phyloP scores from a whole-genome alignment of 2,113 vertebrate species.

The Rhabdomys dilectus region DNA sequence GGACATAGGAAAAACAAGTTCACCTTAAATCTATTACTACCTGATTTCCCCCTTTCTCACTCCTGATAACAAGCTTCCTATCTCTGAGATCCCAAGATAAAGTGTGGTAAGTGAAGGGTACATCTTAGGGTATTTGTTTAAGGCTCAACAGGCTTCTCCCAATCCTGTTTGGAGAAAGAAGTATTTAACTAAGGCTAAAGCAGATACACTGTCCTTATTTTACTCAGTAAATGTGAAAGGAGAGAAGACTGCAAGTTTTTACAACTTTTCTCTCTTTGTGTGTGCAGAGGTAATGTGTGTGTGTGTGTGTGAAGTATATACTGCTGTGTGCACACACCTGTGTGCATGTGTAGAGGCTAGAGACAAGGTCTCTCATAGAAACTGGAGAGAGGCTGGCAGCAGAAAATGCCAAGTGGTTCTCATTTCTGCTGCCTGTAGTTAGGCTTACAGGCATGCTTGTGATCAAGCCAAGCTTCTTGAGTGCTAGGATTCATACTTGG shows the following conservation, averaged over 20 bases:
- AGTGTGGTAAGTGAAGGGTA: neutral
- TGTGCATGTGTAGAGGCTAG: neutral
- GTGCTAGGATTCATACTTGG: neutral
- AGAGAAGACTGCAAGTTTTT: constrained; percentile 5
- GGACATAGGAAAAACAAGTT: neutral
- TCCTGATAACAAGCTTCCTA: neutral
- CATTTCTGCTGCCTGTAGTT: neutral
- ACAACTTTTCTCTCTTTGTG: neutral
- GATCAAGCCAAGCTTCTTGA: neutral
- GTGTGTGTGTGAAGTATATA: too few relatives aligned
- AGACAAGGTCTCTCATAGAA: neutral
- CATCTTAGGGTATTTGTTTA: neutral
- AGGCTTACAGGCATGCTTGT: neutral
- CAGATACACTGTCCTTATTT: neutral
- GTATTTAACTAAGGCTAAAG: neutral
- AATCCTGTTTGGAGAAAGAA: neutral
- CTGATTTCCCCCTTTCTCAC: neutral
- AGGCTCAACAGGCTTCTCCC: neutral
- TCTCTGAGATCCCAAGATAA: neutral
- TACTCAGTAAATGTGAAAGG: constrained; percentile 15
- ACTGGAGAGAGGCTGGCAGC: neutral
- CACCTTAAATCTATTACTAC: neutral
- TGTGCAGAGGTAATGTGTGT: neutral
- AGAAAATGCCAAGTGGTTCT: neutral
- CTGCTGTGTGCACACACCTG: neutral